Conservation (phyloP, 92 coral and sea anemone genomes). For the Phymanthus crucifer region DNA sequence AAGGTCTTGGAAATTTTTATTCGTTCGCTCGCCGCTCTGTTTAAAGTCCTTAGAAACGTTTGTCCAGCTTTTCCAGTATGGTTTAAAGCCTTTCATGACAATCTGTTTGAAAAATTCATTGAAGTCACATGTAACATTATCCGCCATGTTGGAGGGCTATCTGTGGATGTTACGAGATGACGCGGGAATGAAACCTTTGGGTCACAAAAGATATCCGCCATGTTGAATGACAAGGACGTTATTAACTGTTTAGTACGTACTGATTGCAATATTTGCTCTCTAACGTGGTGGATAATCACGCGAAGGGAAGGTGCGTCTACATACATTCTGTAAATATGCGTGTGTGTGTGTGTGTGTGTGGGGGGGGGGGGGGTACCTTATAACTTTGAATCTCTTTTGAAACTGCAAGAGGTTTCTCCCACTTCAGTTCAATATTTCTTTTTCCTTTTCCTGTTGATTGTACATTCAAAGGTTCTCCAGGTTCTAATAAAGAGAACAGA, state of each 20-base stretch:
- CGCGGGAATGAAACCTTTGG: too few relatives aligned
- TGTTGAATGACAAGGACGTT: too few relatives aligned
- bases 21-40: background rate
- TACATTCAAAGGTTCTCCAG: slow-evolving; percentile 25
- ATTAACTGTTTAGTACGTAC: too few relatives aligned
- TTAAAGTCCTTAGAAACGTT: background rate
- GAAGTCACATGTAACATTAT: too few relatives aligned
- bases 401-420: slow-evolving; percentile 23
- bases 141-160: too few relatives aligned
- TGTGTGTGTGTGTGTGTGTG: background rate
- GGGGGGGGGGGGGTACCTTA: background rate
- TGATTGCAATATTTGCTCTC: background rate
- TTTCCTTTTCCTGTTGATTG: slow-evolving; percentile 2
- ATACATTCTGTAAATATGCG: too few relatives aligned
- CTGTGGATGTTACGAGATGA: too few relatives aligned
- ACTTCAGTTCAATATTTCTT: slow-evolving; percentile 3
- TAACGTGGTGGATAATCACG: background rate
- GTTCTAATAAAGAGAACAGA: slow-evolving; percentile 4
- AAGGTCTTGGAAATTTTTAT: background rate
- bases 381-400: slow-evolving; percentile 17
- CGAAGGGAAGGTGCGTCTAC: too few relatives aligned
- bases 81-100: slow-evolving; percentile 6
- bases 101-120: background rate
- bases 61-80: slow-evolving; percentile 18
- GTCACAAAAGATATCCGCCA: too few relatives aligned